Conservation (phyloP, 1,140 invertebrate genomes). For the Planococcus citri region DNA sequence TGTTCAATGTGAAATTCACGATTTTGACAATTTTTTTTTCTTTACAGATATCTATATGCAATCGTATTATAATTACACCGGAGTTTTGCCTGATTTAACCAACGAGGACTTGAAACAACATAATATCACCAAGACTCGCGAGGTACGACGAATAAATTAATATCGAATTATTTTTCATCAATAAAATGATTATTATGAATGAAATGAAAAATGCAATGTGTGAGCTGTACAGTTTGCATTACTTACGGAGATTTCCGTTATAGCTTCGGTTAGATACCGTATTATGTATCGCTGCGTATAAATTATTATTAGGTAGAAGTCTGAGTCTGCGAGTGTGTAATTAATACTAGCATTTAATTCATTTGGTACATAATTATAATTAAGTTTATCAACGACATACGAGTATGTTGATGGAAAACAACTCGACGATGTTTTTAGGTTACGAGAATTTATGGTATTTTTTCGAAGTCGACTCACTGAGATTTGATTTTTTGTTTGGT, state of each 20-base stretch:
- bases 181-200: too few relatives aligned
- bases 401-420: too few relatives aligned
- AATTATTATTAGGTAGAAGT: not conserved
- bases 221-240: not conserved
- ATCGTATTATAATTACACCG: too few relatives aligned
- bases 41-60: not conserved
- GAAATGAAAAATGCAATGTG: not conserved
- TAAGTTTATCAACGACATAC: too few relatives aligned
- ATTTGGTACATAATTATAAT: too few relatives aligned
- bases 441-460: too few relatives aligned
- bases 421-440: too few relatives aligned
- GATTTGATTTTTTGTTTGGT: constrained; percentile 21
- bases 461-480: too few relatives aligned
- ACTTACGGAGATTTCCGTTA: constrained; percentile 14
- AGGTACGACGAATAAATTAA: constrained; percentile 27
- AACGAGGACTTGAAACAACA: constrained; percentile 37
- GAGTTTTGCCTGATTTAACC: constrained; percentile 26
- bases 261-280: not conserved
- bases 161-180: too few relatives aligned
- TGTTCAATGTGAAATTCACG: too few relatives aligned
- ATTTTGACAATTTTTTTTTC: not conserved
- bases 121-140: constrained; percentile 37
- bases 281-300: not conserved
- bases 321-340: not conserved
- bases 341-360: too few relatives aligned